Evolutionary conservation across 2,888 invertebrate species (phyloP), one percentile per base, ranked within the genome.

Genomic region (Macrosiphum euphorbiae): DNA sequence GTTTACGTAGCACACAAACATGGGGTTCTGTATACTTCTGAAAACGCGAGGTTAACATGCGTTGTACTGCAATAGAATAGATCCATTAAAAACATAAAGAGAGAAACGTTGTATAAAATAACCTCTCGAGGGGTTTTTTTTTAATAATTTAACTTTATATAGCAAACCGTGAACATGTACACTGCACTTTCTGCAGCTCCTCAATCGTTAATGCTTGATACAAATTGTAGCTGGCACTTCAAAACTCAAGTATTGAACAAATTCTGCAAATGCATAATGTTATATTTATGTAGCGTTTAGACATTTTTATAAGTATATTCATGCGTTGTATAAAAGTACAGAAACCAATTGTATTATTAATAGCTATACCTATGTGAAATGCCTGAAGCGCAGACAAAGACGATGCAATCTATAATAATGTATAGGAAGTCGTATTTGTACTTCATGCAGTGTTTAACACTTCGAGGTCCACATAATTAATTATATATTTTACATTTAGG

Each of bases 271-370:
- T 24, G 5, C 4, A 88, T 41, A 35, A 41, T 20, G 24, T 78
- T 78, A 35, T 0, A 35, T 78, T 8, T 35, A 35, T 78, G 35
- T 78, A 35, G 20, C 20, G 35, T 35, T 78, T 78, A 41, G 20
- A 88, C 35, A 13, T 88, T 88, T 88, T 24, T 24, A 87, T 52
- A 35, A 87, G 35, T 50, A 52, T 35, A 52, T 88, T 52, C 78
- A 16, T 20, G 20, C 35, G 35, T 35, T 78, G 2, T 35, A 35
- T 20, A 88, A 10, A 35, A 88, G 24, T 52, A 52, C 24, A 35
- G 88, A 55, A 88, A 88, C 26, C 24, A 52, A 88, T 88, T 88
- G 35, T 88, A 52, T 35, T 78, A 35, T 78, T 78, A 78, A 35
- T 78, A 35, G 28, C 20, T 7, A 2, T 44, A 44, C n/a, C 5